Percentiles rank a stretch among this genome's conserved stretches.
Evolutionary conservation across 2,113 vertebrate genomes (phyloP).

Genomic region (Perca flavescens): DNA sequence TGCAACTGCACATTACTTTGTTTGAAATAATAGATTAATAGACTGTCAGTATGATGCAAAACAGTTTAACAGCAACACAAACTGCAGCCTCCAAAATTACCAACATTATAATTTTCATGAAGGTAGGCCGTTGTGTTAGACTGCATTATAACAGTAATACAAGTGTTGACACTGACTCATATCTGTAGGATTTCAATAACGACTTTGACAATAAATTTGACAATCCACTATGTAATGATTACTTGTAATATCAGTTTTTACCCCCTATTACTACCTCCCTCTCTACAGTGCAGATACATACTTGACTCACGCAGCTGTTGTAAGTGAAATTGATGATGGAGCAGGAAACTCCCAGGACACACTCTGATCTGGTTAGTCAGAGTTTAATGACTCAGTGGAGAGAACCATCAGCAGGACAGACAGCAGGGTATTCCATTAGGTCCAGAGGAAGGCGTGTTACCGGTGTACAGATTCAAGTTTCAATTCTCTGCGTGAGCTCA

Average conservation of each 20-base stretch:
- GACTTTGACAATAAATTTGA: neutral
- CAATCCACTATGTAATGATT: neutral
- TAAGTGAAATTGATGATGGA: conserved; percentile 27
- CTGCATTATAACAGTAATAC: neutral
- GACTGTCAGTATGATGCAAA: neutral
- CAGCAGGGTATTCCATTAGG: neutral
- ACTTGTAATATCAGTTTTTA: neutral
- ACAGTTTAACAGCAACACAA: neutral
- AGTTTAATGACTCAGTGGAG: conserved; percentile 28
- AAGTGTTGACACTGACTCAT: neutral
- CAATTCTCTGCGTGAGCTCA: neutral
- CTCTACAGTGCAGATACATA: neutral
- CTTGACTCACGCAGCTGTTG: conserved; percentile 9
- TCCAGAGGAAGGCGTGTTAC: conserved; percentile 13
- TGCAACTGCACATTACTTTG: neutral
- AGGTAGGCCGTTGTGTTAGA: neutral
- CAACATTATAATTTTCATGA: neutral
- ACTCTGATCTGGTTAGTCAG: conserved; percentile 32
- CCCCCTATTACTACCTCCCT: neutral
- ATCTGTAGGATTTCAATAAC: neutral
- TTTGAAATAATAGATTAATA: neutral
- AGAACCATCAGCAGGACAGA: conserved; percentile 8
- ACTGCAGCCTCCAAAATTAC: neutral
- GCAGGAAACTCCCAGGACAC: conserved; percentile 4
- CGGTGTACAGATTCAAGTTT: neutral